phyloP scores from a whole-genome alignment of 2,113 vertebrate genomes.

The Ammodytes dubius region DNA sequence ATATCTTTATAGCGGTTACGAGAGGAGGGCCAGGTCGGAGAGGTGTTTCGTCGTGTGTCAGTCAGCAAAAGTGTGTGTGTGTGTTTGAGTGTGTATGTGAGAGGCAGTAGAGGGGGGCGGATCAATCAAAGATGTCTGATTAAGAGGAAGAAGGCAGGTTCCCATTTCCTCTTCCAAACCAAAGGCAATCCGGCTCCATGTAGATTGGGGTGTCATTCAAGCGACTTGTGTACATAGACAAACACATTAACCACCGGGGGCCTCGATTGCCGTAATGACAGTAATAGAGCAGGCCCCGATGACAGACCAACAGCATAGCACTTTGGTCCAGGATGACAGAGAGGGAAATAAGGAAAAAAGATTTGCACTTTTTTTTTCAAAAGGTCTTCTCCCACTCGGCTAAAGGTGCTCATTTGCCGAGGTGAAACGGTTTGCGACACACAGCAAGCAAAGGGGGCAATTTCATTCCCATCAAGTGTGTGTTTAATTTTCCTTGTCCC shows the following conservation, averaged over 20 bases:
- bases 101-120: slow-evolving; percentile 53
- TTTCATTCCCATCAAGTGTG: slow-evolving; percentile 81
- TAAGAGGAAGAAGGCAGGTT: slow-evolving; percentile 64
- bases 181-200: slow-evolving; percentile 73
- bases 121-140: slow-evolving; percentile 82
- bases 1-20: slow-evolving; percentile 60
- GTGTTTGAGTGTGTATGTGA: slow-evolving; percentile 10
- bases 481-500: slow-evolving; percentile 78
- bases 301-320: slow-evolving; percentile 77
- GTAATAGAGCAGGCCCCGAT: slow-evolving; percentile 73
- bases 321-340: slow-evolving; percentile 77
- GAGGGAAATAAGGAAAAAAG: slow-evolving; percentile 76
- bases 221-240: slow-evolving; percentile 76
- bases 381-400: slow-evolving; percentile 44
- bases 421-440: slow-evolving; percentile 76
- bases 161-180: slow-evolving; percentile 64
- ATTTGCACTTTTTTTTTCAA: slow-evolving; percentile 40
- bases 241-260: slow-evolving; percentile 80
- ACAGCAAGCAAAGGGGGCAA: slow-evolving; percentile 66
- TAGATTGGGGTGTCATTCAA: slow-evolving; percentile 86
- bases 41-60: slow-evolving; percentile 57
- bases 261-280: slow-evolving; percentile 78
- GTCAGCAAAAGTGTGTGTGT: slow-evolving; percentile 30
- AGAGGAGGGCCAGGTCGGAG: slow-evolving; percentile 44
- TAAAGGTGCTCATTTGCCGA: slow-evolving; percentile 83